Evolutionary conservation across 2,888 invertebrate species (phyloP), one percentile per base, ranked within the genome.

Genomic region (Pandemis heparana): DNA sequence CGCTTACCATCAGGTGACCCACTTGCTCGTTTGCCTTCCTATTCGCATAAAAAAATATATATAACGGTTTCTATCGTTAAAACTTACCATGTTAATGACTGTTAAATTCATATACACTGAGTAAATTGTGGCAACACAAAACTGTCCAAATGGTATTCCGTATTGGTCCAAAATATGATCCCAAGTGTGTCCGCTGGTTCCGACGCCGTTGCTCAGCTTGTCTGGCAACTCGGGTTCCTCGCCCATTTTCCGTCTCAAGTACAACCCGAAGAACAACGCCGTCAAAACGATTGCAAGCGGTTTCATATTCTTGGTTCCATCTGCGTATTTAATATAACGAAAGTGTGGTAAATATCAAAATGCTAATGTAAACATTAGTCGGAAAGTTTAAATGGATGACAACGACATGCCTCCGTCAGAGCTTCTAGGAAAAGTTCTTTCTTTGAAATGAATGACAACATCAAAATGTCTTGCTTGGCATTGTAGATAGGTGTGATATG

Each of bases 71-170:
- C 16, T 53, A 18, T n/a, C 62, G 12, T 69, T 63, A 41, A 16
- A 41, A 85, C 87, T 18, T 81, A 92, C 92, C 87, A 86, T 72
- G 76, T 91, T 89, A 10, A 85, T 51, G 18, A 88, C 41, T 51
- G 89, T 89, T 10, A 88, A 79, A n/a, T 85, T 80, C 72, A 82
- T 76, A 75, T 92, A 90, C 53, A 88, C 64, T 23, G 80, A 76
- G 76, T 88, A 88, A 32, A 85, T 60, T 10, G 83, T 73, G 74
- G 82, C 84, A 74, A 91, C 81, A 70, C 81, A 81, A 71, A 83
- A 80, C 51, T 88, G 86, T 16, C 83, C 80, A 9, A 86, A 71
- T 1, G 87, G 85, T 59, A 85, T 62, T 1, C 84, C 85, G 73
- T 84, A 89, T n/a, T 85, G 77, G 16, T 89, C 83, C 56, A 88